Evolutionary conservation across 2,888 invertebrate genomes (phyloP).

Genomic region (Temnothorax ravouxi): DNA sequence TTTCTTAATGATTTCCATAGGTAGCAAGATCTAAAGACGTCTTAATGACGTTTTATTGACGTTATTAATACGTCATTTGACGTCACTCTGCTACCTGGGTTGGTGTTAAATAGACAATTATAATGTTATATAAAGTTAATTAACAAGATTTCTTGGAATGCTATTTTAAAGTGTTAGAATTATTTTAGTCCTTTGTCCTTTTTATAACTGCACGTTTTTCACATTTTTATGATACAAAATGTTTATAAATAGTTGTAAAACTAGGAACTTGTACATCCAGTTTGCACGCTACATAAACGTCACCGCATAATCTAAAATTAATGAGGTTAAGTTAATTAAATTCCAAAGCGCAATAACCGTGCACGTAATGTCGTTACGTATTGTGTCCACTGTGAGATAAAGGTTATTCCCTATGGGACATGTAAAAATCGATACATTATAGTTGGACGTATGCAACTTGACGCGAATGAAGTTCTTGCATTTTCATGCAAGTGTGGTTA

Average conservation of each 20-base stretch:
- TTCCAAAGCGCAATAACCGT: slow-evolving; percentile 71
- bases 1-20: background rate
- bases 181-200: background rate
- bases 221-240: slow-evolving; percentile 1
- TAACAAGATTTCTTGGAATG: background rate
- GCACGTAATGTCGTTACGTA: slow-evolving; percentile 70
- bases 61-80: too few relatives aligned
- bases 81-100: too few relatives aligned
- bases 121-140: slow-evolving; percentile 6
- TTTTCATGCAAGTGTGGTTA: background rate
- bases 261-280: background rate
- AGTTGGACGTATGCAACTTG: slow-evolving; percentile 34
- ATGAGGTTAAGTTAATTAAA: slow-evolving; percentile 79
- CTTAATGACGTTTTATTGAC: too few relatives aligned
- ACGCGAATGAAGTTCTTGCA: background rate
- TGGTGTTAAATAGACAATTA: background rate
- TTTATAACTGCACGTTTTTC: background rate
- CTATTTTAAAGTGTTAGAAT: background rate
- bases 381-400: slow-evolving; percentile 63
- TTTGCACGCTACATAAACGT: slow-evolving; percentile 21
- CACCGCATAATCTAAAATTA: slow-evolving; percentile 68
- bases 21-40: too few relatives aligned
- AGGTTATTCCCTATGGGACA: slow-evolving; percentile 69
- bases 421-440: slow-evolving; percentile 62
- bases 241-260: background rate